phyloP scores from a whole-genome alignment of 2,888 invertebrate genomes.

The Cetonia aurata region DNA sequence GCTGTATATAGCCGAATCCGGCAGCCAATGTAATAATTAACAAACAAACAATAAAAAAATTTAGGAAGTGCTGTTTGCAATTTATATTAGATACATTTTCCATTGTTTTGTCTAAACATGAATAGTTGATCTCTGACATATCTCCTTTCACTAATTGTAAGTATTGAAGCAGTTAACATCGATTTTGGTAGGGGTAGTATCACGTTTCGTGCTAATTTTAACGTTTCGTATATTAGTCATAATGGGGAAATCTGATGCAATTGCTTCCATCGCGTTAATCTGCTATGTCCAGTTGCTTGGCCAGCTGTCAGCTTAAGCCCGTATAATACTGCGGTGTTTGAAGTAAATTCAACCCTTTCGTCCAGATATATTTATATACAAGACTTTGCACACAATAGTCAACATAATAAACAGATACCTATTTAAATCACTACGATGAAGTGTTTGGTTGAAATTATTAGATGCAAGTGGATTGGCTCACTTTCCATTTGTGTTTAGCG shows the following conservation, averaged over 20 bases:
- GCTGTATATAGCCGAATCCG: no score
- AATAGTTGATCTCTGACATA: no score
- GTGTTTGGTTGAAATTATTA: background rate
- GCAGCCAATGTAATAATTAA: no score
- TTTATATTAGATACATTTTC: background rate
- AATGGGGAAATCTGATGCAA: constrained; percentile 52
- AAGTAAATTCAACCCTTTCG: constrained; percentile 44
- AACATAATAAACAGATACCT: background rate
- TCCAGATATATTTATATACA: background rate
- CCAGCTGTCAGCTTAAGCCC: constrained; percentile 53
- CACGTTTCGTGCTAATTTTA: constrained; percentile 33
- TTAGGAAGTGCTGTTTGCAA: no score
- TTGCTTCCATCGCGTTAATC: constrained; percentile 49
- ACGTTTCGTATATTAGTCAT: constrained; percentile 36
- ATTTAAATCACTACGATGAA: background rate
- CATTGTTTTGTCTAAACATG: no score
- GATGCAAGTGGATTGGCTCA: background rate
- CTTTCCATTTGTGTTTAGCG: background rate
- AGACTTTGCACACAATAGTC: constrained; percentile 1
- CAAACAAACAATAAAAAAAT: no score
- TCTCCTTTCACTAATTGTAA: no score
- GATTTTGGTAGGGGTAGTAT: constrained; percentile 3
- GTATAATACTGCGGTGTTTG: constrained; percentile 41
- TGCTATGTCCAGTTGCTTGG: constrained; percentile 53
- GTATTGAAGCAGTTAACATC: background rate